Evolutionary conservation across 1,140 invertebrate genomes (phyloP), one percentile per base, ranked within the genome.

Genomic region (Drosophila ananassae): DNA sequence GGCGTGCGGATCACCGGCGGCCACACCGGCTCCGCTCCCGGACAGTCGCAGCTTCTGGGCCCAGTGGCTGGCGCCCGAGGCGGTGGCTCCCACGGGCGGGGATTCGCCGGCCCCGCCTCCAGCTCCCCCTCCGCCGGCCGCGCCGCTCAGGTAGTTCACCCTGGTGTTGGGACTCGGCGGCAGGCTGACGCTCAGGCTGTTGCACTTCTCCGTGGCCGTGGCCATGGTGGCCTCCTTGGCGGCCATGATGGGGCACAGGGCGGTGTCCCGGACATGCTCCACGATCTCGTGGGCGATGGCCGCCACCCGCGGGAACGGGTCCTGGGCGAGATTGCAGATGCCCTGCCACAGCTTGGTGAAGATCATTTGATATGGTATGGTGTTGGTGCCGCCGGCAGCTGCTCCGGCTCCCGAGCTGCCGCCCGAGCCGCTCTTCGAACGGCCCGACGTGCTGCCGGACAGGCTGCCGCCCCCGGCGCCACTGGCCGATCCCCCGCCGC

Each of bases 291-390:
- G 94, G 2, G 97, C 96, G 92, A 97, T 95, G 48, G 93, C 92
- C 1, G 95, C 93, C 3, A 98, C 96, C 6, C 95, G 94, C 7
- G 96, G 96, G 92, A 96, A 95, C 9, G 98, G 97, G 94, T 99
- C 98, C 60, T 94, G 94, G 52, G 97, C 94, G 60, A 98, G 93
- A 44, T 93, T 93, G 51, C 94, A 93, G 55, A 99, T 93, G 46
- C 95, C 95, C 77, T 94, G 94, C 97, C 97, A 99, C 48, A 99
- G 93, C 92, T 96, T 97, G 90, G 95, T 95, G 92, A 98, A 98
- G 41, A 98, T 95, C 52, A 93, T 93, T n/a, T 93, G 93, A 91
- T 91, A 80, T 48, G 90, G 90, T 78, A 92, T 92, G 8, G 85
- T 79, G 24, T 80, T 89, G 5, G 83, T 85, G 2, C 39, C 50